Conservation (phyloP, 1,140 invertebrate species). For the Apocrypta bakeri region DNA sequence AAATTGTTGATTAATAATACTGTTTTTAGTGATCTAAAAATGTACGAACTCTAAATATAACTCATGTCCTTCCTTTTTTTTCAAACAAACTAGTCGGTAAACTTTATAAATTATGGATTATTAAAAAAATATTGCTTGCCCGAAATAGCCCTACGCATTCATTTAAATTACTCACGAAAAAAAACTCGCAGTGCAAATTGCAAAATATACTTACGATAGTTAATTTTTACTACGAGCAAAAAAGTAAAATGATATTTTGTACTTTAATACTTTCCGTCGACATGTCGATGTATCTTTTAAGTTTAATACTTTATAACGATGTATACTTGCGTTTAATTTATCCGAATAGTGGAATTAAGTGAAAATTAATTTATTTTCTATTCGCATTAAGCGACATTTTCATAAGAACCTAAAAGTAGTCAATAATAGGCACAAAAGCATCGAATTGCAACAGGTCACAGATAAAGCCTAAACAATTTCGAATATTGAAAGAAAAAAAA, state of each 20-base stretch:
- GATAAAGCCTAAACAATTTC: background rate
- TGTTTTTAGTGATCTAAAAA: background rate
- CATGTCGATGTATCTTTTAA: background rate
- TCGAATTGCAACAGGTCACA: background rate
- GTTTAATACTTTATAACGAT: too few species aligned
- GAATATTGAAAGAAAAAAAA: background rate
- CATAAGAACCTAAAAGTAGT: background rate
- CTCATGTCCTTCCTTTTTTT: constrained; percentile 13
- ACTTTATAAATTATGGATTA: background rate
- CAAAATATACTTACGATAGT: too few species aligned
- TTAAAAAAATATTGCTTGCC: background rate
- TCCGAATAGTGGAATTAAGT: background rate
- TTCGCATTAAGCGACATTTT: background rate
- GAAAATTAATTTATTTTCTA: background rate
- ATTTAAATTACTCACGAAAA: background rate
- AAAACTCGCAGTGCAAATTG: too few species aligned
- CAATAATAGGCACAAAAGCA: constrained; percentile 6
- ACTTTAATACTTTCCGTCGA: background rate
- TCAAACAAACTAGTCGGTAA: background rate
- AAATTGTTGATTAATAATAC: background rate
- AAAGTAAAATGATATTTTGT: background rate
- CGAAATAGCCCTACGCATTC: background rate
- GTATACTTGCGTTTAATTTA: background rate
- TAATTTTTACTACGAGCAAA: background rate
- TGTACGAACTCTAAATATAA: background rate